Evolutionary conservation across 2,797 vertebrate genomes (phyloP).

Genomic region (Pseudomugil gertrudae): DNA sequence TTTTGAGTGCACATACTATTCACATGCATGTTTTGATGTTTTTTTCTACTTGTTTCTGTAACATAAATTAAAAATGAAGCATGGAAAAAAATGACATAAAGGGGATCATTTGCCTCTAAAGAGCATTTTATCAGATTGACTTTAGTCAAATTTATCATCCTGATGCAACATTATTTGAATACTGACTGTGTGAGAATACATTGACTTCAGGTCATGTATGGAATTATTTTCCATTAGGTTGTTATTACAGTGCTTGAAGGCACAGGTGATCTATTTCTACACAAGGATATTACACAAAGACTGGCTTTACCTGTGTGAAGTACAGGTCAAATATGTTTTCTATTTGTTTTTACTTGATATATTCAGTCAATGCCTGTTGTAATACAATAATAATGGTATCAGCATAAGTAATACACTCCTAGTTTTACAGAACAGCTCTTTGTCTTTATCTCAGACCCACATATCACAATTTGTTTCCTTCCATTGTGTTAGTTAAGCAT

Average conservation of each 20-base stretch:
- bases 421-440: not conserved
- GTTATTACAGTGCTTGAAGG: not conserved
- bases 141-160: constrained; percentile 58
- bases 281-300: constrained; percentile 32
- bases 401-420: not conserved
- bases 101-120: constrained; percentile 17
- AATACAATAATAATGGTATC: constrained; percentile 43
- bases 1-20: not conserved
- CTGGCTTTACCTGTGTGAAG: constrained; percentile 22
- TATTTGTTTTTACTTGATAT: constrained; percentile 51
- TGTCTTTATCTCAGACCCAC: constrained; percentile 46
- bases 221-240: constrained; percentile 4
- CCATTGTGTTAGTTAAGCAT: constrained; percentile 3
- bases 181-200: constrained; percentile 16
- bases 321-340: constrained; percentile 31
- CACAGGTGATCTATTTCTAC: constrained; percentile 9
- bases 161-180: constrained; percentile 56
- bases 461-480: constrained; percentile 43
- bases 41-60: not conserved
- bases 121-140: constrained; percentile 48
- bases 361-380: constrained; percentile 14
- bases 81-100: not conserved
- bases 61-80: not conserved
- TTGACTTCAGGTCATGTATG: constrained; percentile 41
- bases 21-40: not conserved